phyloP scores from a whole-genome alignment of 2,113 vertebrate species.

The Psittacara wagleri region DNA sequence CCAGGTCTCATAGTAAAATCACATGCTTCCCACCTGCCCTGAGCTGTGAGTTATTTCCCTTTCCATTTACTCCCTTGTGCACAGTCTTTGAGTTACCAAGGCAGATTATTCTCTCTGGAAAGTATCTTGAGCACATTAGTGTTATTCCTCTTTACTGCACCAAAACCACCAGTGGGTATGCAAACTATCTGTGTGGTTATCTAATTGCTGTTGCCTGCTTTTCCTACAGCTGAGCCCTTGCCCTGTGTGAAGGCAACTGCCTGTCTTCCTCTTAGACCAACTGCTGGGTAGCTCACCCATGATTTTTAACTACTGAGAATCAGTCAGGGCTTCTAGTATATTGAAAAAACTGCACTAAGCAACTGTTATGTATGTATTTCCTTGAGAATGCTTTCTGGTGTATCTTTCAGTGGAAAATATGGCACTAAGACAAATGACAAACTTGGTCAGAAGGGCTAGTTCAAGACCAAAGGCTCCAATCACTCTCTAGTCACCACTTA shows the following conservation, averaged over 20 bases:
- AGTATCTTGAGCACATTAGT: not conserved
- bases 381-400: not conserved
- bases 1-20: not conserved
- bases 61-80: not conserved
- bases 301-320: not conserved
- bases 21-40: not conserved
- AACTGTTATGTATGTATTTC: not conserved
- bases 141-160: not conserved
- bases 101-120: not conserved
- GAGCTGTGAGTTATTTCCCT: not conserved
- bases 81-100: not conserved
- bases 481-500: not conserved
- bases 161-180: not conserved
- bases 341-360: not conserved
- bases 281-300: not conserved
- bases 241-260: not conserved
- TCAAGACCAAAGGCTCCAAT: not conserved
- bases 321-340: not conserved
- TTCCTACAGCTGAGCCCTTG: not conserved
- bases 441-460: not conserved
- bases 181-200: not conserved
- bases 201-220: not conserved
- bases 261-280: not conserved
- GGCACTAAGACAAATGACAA: not conserved
- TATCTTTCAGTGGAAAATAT: not conserved